Conservation (phyloP, 2,113 vertebrate genomes). For the Triplophysa dalaica region DNA sequence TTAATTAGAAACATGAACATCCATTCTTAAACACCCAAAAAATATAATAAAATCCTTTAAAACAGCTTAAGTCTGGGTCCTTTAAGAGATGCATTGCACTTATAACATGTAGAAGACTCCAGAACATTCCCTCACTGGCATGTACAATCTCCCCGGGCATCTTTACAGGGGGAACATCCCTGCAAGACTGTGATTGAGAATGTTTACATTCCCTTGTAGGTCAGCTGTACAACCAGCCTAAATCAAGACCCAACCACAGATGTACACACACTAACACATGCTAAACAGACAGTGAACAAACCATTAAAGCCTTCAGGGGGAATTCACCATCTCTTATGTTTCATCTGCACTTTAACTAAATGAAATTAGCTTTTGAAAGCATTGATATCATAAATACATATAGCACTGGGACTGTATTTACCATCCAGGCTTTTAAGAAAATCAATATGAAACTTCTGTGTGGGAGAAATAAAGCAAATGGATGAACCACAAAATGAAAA, state of each 20-base stretch:
- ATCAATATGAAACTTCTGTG: too few species aligned
- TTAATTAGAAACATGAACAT: too few species aligned
- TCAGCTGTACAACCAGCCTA: slow-evolving; percentile 49
- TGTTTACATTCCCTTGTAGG: slow-evolving; percentile 65
- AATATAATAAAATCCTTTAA: too few species aligned
- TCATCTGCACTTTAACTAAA: not conserved
- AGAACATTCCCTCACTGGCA: not conserved
- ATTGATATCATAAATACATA: too few species aligned
- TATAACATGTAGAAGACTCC: not conserved
- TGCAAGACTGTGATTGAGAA: slow-evolving; percentile 26
- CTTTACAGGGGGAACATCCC: not conserved
- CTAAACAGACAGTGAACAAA: slow-evolving; percentile 32
- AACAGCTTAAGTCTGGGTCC: too few species aligned
- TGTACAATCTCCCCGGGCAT: slow-evolving; percentile 22
- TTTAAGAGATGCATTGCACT: not conserved
- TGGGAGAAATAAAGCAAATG: too few species aligned
- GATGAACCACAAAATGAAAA: too few species aligned
- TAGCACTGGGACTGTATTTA: too few species aligned
- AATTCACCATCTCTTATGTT: not conserved
- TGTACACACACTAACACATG: slow-evolving; percentile 38
- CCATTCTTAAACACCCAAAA: too few species aligned
- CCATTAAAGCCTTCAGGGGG: not conserved
- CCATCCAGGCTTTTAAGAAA: too few species aligned
- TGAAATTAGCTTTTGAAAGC: not conserved
- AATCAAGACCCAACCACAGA: slow-evolving; percentile 42